These are phyloP conservation scores for Colletes gigas DNA, from an alignment of 1,140 invertebrate species.

Conservation along the genomic window DNA sequence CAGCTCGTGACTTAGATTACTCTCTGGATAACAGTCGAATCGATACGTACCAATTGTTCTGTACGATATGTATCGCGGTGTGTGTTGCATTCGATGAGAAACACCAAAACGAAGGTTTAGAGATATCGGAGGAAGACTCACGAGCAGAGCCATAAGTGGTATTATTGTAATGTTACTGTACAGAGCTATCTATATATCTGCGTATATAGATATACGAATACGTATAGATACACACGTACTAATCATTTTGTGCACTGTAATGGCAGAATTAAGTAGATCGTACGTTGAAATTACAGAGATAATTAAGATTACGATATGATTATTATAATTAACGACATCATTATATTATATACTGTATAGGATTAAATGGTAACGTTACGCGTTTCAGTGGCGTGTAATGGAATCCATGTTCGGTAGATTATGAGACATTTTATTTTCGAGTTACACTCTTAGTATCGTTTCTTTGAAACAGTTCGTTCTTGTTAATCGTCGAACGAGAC, in stretches of 20 bases:
- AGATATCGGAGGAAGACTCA: conserved; percentile 16
- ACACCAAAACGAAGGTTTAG: neutral
- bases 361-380: conserved; percentile 23
- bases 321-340: conserved; percentile 38
- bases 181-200: conserved; percentile 62
- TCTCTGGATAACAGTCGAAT: neutral
- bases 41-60: neutral
- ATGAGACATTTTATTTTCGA: conserved; percentile 33
- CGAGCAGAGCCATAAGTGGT: conserved; percentile 57
- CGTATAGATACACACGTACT: conserved; percentile 37
- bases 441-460: conserved; percentile 11
- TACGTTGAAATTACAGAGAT: conserved; percentile 24
- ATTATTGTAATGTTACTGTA: conserved; percentile 76
- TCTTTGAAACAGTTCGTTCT: neutral
- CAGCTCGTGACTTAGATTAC: neutral
- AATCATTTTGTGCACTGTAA: conserved; percentile 60
- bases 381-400: conserved; percentile 21
- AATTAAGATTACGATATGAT: conserved; percentile 34
- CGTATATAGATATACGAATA: conserved; percentile 60
- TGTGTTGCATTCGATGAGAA: neutral
- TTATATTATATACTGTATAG: conserved; percentile 39
- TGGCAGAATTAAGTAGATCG: conserved; percentile 49
- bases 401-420: conserved; percentile 28
- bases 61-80: neutral
- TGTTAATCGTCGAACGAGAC: neutral